Evolutionary conservation across 2,888 invertebrate species (phyloP).

Genomic region (Thera britannica): DNA sequence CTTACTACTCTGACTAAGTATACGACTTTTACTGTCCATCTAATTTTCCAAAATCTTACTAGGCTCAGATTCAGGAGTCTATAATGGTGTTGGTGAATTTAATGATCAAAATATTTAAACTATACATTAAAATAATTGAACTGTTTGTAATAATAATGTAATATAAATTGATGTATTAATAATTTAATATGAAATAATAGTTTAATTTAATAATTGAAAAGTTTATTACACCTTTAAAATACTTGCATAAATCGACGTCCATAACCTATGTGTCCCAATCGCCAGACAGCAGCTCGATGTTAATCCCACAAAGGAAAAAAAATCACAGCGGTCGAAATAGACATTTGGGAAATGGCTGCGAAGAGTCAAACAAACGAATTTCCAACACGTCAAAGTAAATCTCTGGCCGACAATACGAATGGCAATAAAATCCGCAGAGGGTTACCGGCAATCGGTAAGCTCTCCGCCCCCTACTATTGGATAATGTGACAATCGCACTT

Average conservation of each 20-base stretch:
- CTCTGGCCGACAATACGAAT: constrained; percentile 81
- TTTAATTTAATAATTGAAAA: too few species aligned
- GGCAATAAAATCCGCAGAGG: constrained; percentile 80
- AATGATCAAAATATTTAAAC: too few species aligned
- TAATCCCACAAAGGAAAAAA: constrained; percentile 40
- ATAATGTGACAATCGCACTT: constrained; percentile 41
- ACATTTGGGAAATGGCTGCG: constrained; percentile 59
- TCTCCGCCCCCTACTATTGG: constrained; percentile 53
- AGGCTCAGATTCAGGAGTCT: too few species aligned
- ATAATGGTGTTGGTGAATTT: too few species aligned
- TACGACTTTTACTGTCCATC: too few species aligned
- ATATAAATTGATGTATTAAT: too few species aligned
- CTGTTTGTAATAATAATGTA: too few species aligned
- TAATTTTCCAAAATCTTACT: too few species aligned
- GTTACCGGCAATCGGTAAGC: constrained; percentile 72
- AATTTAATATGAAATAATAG: too few species aligned
- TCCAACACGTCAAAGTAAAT: constrained; percentile 81
- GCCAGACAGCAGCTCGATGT: constrained; percentile 2
- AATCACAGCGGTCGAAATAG: constrained; percentile 54
- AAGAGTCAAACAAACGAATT: constrained; percentile 78
- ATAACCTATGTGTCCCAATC: constrained; percentile 7
- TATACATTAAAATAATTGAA: too few species aligned
- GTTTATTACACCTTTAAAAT: not conserved
- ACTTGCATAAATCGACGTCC: not conserved
- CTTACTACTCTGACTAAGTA: too few species aligned